A percentile compares a stretch with the other conserved stretches of the same genome.
These are phyloP conservation scores for Drosophila ficusphila DNA, from an alignment of 1,140 invertebrate genomes.

Conservation along the genomic window DNA sequence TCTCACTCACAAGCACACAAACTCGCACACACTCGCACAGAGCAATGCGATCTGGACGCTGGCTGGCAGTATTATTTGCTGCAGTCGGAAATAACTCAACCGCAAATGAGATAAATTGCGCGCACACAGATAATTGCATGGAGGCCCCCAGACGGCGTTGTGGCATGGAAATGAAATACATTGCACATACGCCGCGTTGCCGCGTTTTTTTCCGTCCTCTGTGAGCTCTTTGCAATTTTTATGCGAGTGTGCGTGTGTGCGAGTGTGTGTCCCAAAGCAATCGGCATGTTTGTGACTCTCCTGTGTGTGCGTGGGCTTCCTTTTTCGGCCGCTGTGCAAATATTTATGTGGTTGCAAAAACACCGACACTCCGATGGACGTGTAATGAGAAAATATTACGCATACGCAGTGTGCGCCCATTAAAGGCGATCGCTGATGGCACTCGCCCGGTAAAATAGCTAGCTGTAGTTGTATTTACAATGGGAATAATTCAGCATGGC, in stretches of 20 bases:
- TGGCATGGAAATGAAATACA: constrained; percentile 44
- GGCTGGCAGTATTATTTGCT: constrained; percentile 67
- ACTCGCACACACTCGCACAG: neutral
- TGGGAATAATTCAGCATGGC: constrained; percentile 32
- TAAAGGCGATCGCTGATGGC: constrained; percentile 35
- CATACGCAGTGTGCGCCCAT: constrained; percentile 52
- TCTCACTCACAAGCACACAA: neutral
- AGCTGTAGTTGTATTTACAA: constrained; percentile 70
- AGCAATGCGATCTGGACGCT: constrained; percentile 16
- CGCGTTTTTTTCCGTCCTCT: constrained; percentile 10
- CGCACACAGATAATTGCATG: constrained; percentile 82
- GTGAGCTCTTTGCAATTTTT: constrained; percentile 14
- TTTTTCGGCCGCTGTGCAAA: constrained; percentile 40
- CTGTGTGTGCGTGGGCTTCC: constrained; percentile 26
- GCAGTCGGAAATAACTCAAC: constrained; percentile 83
- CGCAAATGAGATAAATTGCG: constrained; percentile 84
- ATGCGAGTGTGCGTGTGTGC: constrained; percentile 4
- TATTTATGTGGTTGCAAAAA: constrained; percentile 49
- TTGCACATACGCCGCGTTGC: constrained; percentile 44
- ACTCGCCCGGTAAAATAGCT: constrained; percentile 15
- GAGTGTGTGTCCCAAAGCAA: constrained; percentile 34
- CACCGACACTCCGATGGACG: constrained; percentile 1
- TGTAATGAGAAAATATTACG: constrained; percentile 61
- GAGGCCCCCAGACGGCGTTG: constrained; percentile 40
- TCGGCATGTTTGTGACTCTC: constrained; percentile 46